Evolutionary conservation across 2,797 vertebrate species (phyloP), one percentile per base, ranked within the genome.

Genomic region (Helarctos malayanus): DNA sequence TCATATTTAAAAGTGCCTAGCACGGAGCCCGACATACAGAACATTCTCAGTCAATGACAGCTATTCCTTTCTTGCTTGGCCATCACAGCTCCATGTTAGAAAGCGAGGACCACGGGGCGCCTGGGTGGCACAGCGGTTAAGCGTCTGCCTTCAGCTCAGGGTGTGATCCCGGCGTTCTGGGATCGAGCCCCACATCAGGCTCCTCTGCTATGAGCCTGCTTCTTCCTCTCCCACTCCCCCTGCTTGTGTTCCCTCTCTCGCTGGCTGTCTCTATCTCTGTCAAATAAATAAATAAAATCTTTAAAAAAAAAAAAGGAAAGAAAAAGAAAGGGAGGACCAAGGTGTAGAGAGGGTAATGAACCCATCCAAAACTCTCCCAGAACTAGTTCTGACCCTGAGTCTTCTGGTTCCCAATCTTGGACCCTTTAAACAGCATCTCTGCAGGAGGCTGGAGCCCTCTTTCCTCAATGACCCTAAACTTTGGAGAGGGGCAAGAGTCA

Each of bases 1-100:
- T 73, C 61, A 25, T 52, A 83, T 92, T 91, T 15, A 18, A 90
- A 96, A 93, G 84, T 6, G 25, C 59, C 90, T 81, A 49, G 54
- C 35, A 32, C 12, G 54, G 76, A 87, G n/a, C 41, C 89, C 21
- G 52, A 76, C 59, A 16, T 3, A 45, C 41, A 80, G n/a, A 81
- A 61, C 32, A 23, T 18, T 45, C 38, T 87, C 15, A 54, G 7
- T 59, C 68, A 93, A 38, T 13, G 69, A 5, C 7, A 32, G 69
- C 79, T 75, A 18, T 19, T 61, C 7, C 76, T 73, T 71, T n/a
- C 68, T 87, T 75, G 16, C 49, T 93, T 18, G 1, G 38, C n/a
- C 73, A 27, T 83, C 63, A 86, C 68, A 71, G 19, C 19, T 85
- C 76, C 35, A 21, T 84, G 84, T 65, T 68, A 65, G 38, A 71